These are phyloP conservation scores for Mylabris phalerata DNA, from an alignment of 1,140 invertebrate genomes.

Conservation along the genomic window DNA sequence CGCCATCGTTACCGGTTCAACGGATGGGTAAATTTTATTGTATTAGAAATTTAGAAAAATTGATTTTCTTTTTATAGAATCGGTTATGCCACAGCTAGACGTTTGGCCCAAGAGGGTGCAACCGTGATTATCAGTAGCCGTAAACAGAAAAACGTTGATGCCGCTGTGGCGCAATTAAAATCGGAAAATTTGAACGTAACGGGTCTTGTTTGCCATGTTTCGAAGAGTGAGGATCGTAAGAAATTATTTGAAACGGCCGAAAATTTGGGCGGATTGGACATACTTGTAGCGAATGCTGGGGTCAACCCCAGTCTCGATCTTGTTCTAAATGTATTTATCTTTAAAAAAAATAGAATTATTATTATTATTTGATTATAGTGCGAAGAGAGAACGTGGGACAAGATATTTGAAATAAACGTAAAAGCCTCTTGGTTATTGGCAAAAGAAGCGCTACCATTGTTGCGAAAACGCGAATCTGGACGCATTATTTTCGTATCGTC, in stretches of 20 bases:
- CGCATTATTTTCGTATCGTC: too few species aligned
- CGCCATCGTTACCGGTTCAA: slow-evolving; percentile 87
- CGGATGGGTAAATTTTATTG: slow-evolving; percentile 63
- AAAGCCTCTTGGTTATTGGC: slow-evolving; percentile 83
- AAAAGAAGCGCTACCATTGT: slow-evolving; percentile 78
- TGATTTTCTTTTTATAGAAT: slow-evolving; percentile 60
- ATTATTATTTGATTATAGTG: slow-evolving; percentile 48
- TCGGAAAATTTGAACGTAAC: slow-evolving; percentile 57
- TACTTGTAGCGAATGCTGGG: slow-evolving; percentile 92
- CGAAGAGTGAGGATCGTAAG: slow-evolving; percentile 67
- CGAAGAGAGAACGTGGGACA: slow-evolving; percentile 79
- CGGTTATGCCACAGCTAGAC: slow-evolving; percentile 82
- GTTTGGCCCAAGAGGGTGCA: slow-evolving; percentile 83
- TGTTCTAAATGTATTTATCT: slow-evolving; percentile 63
- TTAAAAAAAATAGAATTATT: neutral
- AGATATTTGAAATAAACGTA: slow-evolving; percentile 95
- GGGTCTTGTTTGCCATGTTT: slow-evolving; percentile 83
- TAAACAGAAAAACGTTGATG: slow-evolving; percentile 78
- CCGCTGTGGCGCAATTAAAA: slow-evolving; percentile 67
- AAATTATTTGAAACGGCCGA: slow-evolving; percentile 61
- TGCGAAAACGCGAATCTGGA: slow-evolving; percentile 61
- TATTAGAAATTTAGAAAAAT: neutral
- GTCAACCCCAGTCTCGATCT: slow-evolving; percentile 77
- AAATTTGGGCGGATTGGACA: slow-evolving; percentile 85
- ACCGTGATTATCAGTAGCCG: slow-evolving; percentile 88